These are phyloP conservation scores for Tuta absoluta DNA, from an alignment of 2,888 invertebrate species.

Conservation along the genomic window DNA sequence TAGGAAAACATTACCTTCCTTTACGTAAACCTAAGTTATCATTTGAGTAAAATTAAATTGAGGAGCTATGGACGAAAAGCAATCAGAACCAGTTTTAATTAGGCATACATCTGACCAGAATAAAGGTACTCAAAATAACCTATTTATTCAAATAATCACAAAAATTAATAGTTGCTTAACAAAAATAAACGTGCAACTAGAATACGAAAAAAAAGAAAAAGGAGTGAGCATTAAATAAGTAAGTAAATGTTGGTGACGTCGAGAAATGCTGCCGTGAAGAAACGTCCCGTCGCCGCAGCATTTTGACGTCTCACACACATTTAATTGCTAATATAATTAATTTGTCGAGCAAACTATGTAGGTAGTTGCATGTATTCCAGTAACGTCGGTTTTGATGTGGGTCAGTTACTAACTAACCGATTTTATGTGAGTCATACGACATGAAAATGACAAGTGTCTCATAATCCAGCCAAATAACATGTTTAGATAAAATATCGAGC, in stretches of 20 bases:
- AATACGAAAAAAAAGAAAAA: not conserved
- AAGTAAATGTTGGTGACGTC: constrained; percentile 18
- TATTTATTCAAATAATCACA: too few species aligned
- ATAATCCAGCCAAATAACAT: not conserved
- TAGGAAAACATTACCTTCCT: too few species aligned
- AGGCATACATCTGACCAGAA: too few species aligned
- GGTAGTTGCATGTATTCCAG: constrained; percentile 44
- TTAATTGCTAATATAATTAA: constrained; percentile 79
- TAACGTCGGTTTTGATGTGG: constrained; percentile 52
- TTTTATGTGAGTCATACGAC: constrained; percentile 8
- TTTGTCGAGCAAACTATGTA: constrained; percentile 53
- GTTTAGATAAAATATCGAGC: not conserved
- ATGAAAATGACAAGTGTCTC: constrained; percentile 1
- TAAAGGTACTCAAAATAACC: too few species aligned
- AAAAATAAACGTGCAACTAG: too few species aligned
- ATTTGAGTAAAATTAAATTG: too few species aligned
- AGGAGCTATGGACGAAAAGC: not conserved
- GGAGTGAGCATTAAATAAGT: constrained; percentile 20
- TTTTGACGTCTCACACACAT: constrained; percentile 54
- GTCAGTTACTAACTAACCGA: constrained; percentile 32
- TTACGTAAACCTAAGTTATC: too few species aligned
- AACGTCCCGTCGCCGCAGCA: constrained; percentile 69
- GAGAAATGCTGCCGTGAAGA: constrained; percentile 61
- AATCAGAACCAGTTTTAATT: too few species aligned
- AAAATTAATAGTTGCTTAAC: too few species aligned